Conservation (phyloP, 2,113 vertebrate genomes). For the Nesoenas mayeri region DNA sequence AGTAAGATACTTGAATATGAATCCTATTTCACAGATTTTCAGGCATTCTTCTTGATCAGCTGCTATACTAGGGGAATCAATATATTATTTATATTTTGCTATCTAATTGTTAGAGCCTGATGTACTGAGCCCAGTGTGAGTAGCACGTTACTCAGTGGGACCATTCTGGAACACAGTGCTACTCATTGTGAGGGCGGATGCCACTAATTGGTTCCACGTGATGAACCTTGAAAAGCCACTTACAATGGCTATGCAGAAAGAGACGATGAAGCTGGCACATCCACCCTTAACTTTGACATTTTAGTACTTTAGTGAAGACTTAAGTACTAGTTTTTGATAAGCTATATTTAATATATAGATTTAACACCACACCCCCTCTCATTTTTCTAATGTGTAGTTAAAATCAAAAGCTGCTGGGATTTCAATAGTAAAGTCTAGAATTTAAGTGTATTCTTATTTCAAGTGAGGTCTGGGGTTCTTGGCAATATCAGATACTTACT, state of each 20-base stretch:
- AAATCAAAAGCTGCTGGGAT: neutral
- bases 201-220: neutral
- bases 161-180: neutral
- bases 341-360: neutral
- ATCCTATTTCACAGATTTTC: neutral
- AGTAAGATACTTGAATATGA: neutral
- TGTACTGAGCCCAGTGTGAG: neutral
- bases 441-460: neutral
- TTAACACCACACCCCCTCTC: rapidly evolving
- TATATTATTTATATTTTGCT: neutral
- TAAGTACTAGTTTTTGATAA: neutral
- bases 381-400: neutral
- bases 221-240: neutral
- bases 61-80: neutral
- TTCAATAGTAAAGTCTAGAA: neutral
- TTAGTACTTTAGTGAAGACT: neutral
- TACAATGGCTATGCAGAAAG: neutral
- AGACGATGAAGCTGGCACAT: neutral
- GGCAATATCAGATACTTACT: neutral
- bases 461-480: neutral
- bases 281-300: neutral
- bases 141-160: neutral
- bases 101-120: neutral
- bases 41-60: neutral
- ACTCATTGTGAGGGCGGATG: neutral